Evolutionary conservation across 1,140 invertebrate genomes (phyloP), one percentile per base, ranked within the genome.

Genomic region (Hycleus phaleratus): DNA sequence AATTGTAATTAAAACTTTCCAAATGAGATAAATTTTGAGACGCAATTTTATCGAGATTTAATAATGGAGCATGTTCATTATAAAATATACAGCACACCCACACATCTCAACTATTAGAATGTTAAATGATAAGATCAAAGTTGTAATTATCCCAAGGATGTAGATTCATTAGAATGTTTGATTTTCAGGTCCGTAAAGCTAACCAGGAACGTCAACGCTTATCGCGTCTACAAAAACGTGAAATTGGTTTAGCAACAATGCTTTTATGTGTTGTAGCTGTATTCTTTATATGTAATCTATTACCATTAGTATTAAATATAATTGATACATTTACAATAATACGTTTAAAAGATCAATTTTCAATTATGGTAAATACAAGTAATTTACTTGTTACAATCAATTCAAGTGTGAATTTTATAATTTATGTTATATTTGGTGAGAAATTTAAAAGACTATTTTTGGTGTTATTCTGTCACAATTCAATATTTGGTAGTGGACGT

Each of bases 311-410:
- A 3, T 86, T 90, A 62, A 97, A 97, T 75, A 84, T 95, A 24
- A 80, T 89, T 56, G 93, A 95, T 71, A 84, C 84, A 12, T 89
- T 87, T 68, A 81, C 80, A 68, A 54, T 69, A 10, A 59, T 66
- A 1, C 55, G 80, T 38, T 81, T 82, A 39, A 85, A 76, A 32
- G 32, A 32, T 4, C 32, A 57, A 79, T 80, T 59, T 70, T 85
- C 66, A 78, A 92, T 69, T 82, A 90, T 97, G 46, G 88, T 97
- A 5, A 92, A 89, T 66, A 79, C 82, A 5, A 88, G 89, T 62
- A 97, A 98, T 73, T 81, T 97, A n/a, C 78, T 97, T 26, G 93
- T 97, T 8, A 96, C 91, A 26, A 87, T 97, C 64, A 98, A 98
- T 77, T 96, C 93, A 65, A 95, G 94, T 63, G 90, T 97, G 38